Conservation (phyloP, 2,888 invertebrate genomes). For the Synanthedon vespiformis region DNA sequence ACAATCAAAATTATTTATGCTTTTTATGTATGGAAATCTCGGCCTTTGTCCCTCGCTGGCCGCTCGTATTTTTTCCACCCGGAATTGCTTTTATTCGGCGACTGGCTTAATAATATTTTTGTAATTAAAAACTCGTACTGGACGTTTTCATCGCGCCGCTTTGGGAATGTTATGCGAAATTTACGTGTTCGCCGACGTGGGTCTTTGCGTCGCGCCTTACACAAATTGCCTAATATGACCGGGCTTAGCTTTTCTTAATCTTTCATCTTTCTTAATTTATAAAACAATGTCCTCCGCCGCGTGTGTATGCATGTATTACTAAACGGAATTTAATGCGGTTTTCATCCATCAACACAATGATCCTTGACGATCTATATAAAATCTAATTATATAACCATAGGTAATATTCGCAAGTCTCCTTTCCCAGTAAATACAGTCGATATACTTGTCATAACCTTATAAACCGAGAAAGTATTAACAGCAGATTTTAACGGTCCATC, state of each 20-base stretch:
- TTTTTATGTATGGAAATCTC: slow-evolving; percentile 55
- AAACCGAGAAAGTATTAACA: too few relatives aligned
- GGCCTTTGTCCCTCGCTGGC: slow-evolving; percentile 36
- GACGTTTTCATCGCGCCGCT: slow-evolving; percentile 37
- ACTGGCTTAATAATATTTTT: slow-evolving; percentile 61
- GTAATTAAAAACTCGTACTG: slow-evolving; percentile 58
- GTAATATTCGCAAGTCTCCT: too few relatives aligned
- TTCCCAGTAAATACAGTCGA: too few relatives aligned
- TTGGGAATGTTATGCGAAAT: slow-evolving; percentile 30
- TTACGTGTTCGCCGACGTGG: slow-evolving; percentile 20
- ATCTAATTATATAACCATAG: too few relatives aligned
- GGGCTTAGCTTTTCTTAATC: neutral
- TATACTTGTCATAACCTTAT: too few relatives aligned
- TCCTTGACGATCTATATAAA: too few relatives aligned
- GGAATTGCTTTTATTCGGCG: slow-evolving; percentile 56
- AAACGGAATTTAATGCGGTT: too few relatives aligned
- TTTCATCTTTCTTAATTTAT: too few relatives aligned
- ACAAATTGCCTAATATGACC: neutral
- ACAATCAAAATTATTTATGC: slow-evolving; percentile 64
- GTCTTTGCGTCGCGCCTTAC: neutral
- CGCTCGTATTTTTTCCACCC: slow-evolving; percentile 26
- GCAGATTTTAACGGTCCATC: too few relatives aligned
- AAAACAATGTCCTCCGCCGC: too few relatives aligned
- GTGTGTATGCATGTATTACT: too few relatives aligned
- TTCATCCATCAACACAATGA: too few relatives aligned